Evolutionary conservation across 2,888 invertebrate species (phyloP).

Genomic region (Caenorhabditis sp.): DNA sequence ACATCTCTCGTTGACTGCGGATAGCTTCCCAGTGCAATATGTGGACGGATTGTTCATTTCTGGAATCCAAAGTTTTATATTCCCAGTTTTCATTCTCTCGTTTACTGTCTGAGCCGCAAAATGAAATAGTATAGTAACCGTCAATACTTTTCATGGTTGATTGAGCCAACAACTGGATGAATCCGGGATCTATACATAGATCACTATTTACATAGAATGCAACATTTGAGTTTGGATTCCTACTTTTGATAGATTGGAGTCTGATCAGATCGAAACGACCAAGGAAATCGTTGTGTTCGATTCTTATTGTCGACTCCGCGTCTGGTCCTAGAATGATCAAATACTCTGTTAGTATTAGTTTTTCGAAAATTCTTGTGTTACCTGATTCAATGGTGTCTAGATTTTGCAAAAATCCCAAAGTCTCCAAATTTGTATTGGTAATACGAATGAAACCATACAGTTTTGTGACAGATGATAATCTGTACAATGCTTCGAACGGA

Average conservation of each 20-base stretch:
- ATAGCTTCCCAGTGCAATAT: conserved; percentile 35
- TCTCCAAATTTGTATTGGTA: conserved; percentile 16
- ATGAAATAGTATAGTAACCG: neutral
- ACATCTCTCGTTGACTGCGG: conserved; percentile 29
- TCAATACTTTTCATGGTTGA: conserved; percentile 10
- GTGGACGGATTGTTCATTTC: conserved; percentile 46
- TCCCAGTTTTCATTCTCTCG: neutral
- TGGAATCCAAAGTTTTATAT: neutral
- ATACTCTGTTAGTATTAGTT: neutral
- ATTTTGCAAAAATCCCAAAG: conserved; percentile 45
- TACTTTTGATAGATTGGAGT: conserved; percentile 23
- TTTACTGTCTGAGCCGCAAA: conserved; percentile 18
- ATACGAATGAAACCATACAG: conserved; percentile 20
- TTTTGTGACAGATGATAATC: conserved; percentile 10
- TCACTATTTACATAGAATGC: neutral
- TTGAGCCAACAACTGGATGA: conserved; percentile 4
- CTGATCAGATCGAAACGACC: conserved; percentile 36
- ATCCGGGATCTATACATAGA: conserved; percentile 15
- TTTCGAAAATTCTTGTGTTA: neutral
- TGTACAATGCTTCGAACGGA: conserved; percentile 18
- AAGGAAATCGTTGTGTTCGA: conserved; percentile 1
- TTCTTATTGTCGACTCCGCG: neutral
- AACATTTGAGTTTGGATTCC: conserved; percentile 19
- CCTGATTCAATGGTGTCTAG: conserved; percentile 44
- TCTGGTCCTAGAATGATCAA: conserved; percentile 20